Percentiles rank a stretch among this genome's conserved stretches.
These are phyloP conservation scores for Seladonia tumulorum DNA, from an alignment of 2,888 invertebrate genomes.

Conservation along the genomic window DNA sequence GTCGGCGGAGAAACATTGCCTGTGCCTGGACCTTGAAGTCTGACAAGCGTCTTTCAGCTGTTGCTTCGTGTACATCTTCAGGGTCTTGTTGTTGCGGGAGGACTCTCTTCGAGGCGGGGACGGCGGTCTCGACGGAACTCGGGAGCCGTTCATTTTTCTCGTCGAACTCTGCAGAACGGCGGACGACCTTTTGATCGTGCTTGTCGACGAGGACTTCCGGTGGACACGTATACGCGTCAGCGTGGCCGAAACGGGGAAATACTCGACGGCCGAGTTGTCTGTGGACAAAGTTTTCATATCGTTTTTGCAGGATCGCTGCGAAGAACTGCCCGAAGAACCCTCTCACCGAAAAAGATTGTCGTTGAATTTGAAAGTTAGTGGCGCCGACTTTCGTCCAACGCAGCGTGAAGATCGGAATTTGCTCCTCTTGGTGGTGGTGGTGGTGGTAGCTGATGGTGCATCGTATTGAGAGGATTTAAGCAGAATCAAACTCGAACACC, in stretches of 20 bases:
- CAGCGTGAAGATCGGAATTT: constrained; percentile 68
- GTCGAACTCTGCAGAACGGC: constrained; percentile 15
- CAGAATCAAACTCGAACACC: constrained; percentile 66
- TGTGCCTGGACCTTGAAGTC: constrained; percentile 81
- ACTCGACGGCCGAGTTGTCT: constrained; percentile 92
- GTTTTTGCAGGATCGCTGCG: constrained; percentile 60
- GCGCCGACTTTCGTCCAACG: constrained; percentile 20
- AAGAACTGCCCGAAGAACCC: constrained; percentile 68
- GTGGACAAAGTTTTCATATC: constrained; percentile 84
- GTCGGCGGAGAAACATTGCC: constrained; percentile 85
- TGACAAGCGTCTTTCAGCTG: constrained; percentile 13
- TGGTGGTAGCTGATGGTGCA: constrained; percentile 47
- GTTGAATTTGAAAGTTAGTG: constrained; percentile 60
- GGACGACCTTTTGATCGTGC: constrained; percentile 86
- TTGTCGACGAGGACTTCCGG: constrained; percentile 85
- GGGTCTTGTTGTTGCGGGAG: constrained; percentile 89
- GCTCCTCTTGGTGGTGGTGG: constrained; percentile 39
- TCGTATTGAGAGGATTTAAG: constrained; percentile 43
- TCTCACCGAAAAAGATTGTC: constrained; percentile 75
- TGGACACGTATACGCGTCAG: constrained; percentile 92
- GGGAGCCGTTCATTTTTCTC: constrained; percentile 34
- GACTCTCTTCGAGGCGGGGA: constrained; percentile 91
- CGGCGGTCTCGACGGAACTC: constrained; percentile 85
- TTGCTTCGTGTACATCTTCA: constrained; percentile 86
- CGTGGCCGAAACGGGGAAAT: constrained; percentile 92